These are phyloP conservation scores for Cataglyphis livida DNA, from an alignment of 2,888 invertebrate species.

Conservation along the genomic window DNA sequence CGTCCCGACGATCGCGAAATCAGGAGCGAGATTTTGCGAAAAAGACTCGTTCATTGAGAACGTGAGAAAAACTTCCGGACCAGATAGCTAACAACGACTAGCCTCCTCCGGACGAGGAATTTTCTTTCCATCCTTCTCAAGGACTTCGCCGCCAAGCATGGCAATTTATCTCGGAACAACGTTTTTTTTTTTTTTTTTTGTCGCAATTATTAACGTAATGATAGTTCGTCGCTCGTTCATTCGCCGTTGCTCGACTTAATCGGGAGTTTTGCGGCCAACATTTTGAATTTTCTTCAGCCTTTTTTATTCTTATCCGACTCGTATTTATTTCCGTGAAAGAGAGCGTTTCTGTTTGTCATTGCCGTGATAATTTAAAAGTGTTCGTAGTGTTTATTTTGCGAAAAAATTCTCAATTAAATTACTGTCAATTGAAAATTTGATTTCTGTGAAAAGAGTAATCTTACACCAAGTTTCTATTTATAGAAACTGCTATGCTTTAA, in stretches of 20 bases:
- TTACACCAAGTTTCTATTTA: neutral
- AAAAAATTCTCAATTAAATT: neutral
- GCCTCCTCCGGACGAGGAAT: conserved; percentile 45
- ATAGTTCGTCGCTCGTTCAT: conserved; percentile 38
- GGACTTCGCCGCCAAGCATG: conserved; percentile 37
- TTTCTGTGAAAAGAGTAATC: neutral
- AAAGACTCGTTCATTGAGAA: conserved; percentile 20
- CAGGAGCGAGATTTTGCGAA: conserved; percentile 31
- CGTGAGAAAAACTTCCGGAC: conserved; percentile 61
- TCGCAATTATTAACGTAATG: conserved; percentile 44
- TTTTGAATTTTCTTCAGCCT: neutral
- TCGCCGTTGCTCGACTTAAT: conserved; percentile 38
- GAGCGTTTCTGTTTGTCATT: neutral
- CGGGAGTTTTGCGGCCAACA: conserved; percentile 38
- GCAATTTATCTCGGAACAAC: conserved; percentile 34
- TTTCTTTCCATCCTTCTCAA: conserved; percentile 28
- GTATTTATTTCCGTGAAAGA: conserved; percentile 1
- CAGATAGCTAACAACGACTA: conserved; percentile 64
- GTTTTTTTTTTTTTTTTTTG: neutral
- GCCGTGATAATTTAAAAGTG: neutral
- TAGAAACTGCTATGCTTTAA: neutral
- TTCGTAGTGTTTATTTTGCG: neutral
- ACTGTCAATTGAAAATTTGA: neutral
- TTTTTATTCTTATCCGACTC: conserved; percentile 29
- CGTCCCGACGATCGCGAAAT: conserved; percentile 39